A percentile compares a stretch with the other conserved stretches of the same genome.
phyloP scores from a whole-genome alignment of 2,797 vertebrate species.

The Onychomys arenicola region DNA sequence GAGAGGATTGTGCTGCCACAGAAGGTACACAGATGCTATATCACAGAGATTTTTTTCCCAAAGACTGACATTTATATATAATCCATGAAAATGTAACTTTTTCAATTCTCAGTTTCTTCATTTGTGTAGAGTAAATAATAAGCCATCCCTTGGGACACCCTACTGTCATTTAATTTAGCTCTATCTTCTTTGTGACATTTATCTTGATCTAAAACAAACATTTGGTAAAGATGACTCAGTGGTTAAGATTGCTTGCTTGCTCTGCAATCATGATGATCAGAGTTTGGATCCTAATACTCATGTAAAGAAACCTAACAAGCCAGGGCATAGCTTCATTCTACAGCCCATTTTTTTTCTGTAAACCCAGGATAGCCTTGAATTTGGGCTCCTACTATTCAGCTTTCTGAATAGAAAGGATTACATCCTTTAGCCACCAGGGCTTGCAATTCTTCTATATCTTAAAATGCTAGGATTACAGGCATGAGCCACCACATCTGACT shows the following conservation, averaged over 20 bases:
- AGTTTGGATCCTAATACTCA: not conserved
- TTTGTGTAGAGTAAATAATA: not conserved
- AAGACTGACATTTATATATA: not conserved
- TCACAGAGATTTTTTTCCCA: not conserved
- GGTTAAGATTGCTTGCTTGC: not conserved
- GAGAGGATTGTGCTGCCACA: not conserved
- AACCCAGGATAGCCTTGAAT: too few species aligned
- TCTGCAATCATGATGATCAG: not conserved
- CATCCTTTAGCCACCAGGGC: too few species aligned
- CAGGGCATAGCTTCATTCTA: too few species aligned
- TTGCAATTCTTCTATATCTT: too few species aligned
- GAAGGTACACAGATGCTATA: not conserved
- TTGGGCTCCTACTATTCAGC: too few species aligned
- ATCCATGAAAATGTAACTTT: not conserved
- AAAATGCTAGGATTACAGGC: too few species aligned
- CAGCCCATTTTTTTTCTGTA: too few species aligned
- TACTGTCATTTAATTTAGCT: not conserved
- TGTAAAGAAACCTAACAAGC: not conserved
- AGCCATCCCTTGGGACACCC: not conserved
- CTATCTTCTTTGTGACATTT: not conserved
- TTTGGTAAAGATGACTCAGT: not conserved
- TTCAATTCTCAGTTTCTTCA: not conserved
- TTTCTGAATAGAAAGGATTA: too few species aligned
- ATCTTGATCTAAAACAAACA: not conserved
- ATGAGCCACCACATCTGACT: too few species aligned